Percentiles rank a stretch among this genome's conserved stretches.
Conservation (phyloP, 1,140 invertebrate genomes). For the Drosophila sp. region DNA sequence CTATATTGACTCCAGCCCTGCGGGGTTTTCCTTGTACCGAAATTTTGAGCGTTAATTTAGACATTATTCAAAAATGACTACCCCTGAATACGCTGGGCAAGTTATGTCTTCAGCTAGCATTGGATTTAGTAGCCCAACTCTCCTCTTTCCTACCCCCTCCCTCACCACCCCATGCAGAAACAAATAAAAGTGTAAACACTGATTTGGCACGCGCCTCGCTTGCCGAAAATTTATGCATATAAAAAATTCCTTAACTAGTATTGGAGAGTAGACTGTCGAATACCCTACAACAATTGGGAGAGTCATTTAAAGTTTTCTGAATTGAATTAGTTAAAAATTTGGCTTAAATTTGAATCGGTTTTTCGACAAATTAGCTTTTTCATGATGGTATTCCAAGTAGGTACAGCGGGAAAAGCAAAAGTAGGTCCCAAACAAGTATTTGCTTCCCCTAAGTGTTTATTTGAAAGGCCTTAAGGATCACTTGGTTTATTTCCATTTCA, state of each 20-base stretch:
- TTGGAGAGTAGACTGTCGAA: not conserved
- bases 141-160: constrained; percentile 1
- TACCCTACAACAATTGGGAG: not conserved
- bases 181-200: constrained; percentile 81
- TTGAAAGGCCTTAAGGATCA: too few relatives aligned
- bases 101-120: constrained; percentile 58
- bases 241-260: constrained; percentile 29
- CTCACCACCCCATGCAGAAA: constrained; percentile 2
- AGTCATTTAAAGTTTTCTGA: too few relatives aligned
- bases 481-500: too few relatives aligned
- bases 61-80: constrained; percentile 65
- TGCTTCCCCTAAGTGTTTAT: too few relatives aligned
- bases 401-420: too few relatives aligned
- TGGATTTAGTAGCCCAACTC: not conserved
- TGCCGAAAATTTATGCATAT: constrained; percentile 72
- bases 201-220: constrained; percentile 77
- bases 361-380: too few relatives aligned
- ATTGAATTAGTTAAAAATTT: too few relatives aligned
- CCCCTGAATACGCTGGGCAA: constrained; percentile 26
- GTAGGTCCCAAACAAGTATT: too few relatives aligned
- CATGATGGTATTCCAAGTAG: too few relatives aligned
- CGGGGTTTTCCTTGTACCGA: not conserved
- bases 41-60: constrained; percentile 54
- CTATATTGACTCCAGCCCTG: constrained; percentile 13
- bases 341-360: too few relatives aligned